Evolutionary conservation across 2,888 invertebrate species (phyloP).

Genomic region (Metalampra italica): DNA sequence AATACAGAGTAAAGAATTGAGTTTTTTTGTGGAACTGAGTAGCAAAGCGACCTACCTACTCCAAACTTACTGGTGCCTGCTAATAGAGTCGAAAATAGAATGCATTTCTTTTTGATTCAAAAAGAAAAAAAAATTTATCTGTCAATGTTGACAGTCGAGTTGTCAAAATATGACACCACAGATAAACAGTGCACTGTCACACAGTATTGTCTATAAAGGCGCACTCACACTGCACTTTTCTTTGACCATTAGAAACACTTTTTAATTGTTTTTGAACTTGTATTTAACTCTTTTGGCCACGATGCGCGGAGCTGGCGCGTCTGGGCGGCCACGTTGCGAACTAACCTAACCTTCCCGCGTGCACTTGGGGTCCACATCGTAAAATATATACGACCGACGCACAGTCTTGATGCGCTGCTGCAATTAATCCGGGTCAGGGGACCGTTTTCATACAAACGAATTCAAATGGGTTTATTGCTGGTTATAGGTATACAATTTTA

Average conservation of each 20-base stretch:
- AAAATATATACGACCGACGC: conserved; percentile 35
- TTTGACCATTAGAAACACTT: background rate
- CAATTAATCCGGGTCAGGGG: too few relatives aligned
- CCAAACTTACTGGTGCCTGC: too few relatives aligned
- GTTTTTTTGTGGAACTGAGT: too few relatives aligned
- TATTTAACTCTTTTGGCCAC: background rate
- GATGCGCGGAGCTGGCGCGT: conserved; percentile 56
- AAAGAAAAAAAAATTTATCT: background rate
- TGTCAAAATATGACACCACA: conserved; percentile 20
- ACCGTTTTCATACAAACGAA: too few relatives aligned
- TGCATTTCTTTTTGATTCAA: too few relatives aligned
- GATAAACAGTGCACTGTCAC: conserved; percentile 5
- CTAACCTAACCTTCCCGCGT: conserved; percentile 71
- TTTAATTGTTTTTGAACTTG: background rate
- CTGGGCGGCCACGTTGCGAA: conserved; percentile 70
- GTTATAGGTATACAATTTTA: too few relatives aligned
- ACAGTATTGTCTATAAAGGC: background rate
- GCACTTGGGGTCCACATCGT: conserved; percentile 46
- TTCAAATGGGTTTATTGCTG: too few relatives aligned
- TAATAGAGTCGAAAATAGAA: background rate
- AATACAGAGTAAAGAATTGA: too few relatives aligned
- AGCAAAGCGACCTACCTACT: too few relatives aligned
- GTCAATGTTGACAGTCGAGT: conserved; percentile 11
- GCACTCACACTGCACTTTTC: conserved; percentile 1
- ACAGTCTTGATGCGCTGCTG: conserved; percentile 54